Evolutionary conservation across 1,140 invertebrate genomes (phyloP), one percentile per base, ranked within the genome.

Genomic region (Bicyclus anynana): DNA sequence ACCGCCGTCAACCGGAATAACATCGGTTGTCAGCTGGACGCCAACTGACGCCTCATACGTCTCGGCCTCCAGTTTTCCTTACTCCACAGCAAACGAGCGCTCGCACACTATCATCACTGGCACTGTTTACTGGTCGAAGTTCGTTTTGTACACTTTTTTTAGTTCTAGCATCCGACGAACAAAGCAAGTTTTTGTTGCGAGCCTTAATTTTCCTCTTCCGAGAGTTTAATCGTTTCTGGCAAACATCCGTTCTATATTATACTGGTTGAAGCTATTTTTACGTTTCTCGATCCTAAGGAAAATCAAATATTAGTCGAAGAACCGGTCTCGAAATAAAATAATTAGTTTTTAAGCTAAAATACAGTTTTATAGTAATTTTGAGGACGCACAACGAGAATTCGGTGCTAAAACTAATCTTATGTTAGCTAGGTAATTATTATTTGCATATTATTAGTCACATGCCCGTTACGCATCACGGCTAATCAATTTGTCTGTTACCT

Each of bases 21-120:
- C 88, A 89, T 89, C 87, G 87, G 88, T 89, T 84, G 88, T 89
- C 87, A 89, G 84, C 80, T 87, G 77, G 71, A 84, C 75, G 77
- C 77, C 82, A 89, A 89, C 88, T 87, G 88, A 89, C 79, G 82
- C 78, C 46, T 87, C 80, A 85, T 89, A 82, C 71, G 84, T 82
- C 72, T 87, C 78, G 84, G 70, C 73, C 86, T 89, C 88, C 87
- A 89, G 88, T 81, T 88, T 89, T 85, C 69, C 64, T 71, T 64
- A 56, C 27, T 42, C 64, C 48, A 52, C 44, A 44, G 18, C 26
- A 56, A 59, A 46, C 52, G 42, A 53, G 46, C 42, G 40, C 48
- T 42, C 47, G 40, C 12, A 27, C 59, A 65, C 44, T 55, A 49
- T 50, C 60, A 57, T 62, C 59, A 38, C 38, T 53, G 60, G 53